Evolutionary conservation across 2,888 invertebrate genomes (phyloP).

Genomic region (Oxytorus armatus): DNA sequence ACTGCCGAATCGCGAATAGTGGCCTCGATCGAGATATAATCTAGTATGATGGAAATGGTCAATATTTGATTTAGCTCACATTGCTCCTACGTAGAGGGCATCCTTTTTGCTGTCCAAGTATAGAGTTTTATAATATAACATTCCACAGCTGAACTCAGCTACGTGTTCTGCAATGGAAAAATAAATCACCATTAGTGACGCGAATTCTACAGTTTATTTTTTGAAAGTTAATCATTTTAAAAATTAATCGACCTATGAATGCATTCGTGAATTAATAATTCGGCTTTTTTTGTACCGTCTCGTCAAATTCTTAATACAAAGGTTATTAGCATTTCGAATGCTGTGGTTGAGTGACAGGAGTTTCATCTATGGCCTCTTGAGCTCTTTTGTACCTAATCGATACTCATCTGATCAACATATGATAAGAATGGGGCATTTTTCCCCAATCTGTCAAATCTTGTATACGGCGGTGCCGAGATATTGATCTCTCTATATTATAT

Average conservation of each 20-base stretch:
- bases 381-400: constrained; percentile 67
- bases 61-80: constrained; percentile 88
- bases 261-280: constrained; percentile 25
- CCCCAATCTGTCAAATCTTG: too few relatives aligned
- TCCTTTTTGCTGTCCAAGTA: constrained; percentile 95
- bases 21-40: too few relatives aligned
- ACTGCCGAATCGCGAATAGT: too few relatives aligned
- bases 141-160: constrained; percentile 95
- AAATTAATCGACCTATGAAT: not conserved
- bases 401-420: constrained; percentile 83
- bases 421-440: too few relatives aligned
- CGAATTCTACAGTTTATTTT: constrained; percentile 9
- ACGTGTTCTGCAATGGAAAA: constrained; percentile 93
- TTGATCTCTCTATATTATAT: too few relatives aligned
- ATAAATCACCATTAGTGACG: constrained; percentile 8
- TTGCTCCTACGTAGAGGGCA: constrained; percentile 96
- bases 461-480: too few relatives aligned
- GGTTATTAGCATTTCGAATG: constrained; percentile 59
- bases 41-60: constrained; percentile 1
- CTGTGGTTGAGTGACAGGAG: constrained; percentile 20
- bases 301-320: constrained; percentile 63
- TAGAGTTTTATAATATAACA: constrained; percentile 95
- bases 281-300: constrained; percentile 33
- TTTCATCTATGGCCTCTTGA: constrained; percentile 8
- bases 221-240: not conserved